Evolutionary conservation across 2,888 invertebrate species (phyloP), one percentile per base, ranked within the genome.

Genomic region (Gerris lacustris): DNA sequence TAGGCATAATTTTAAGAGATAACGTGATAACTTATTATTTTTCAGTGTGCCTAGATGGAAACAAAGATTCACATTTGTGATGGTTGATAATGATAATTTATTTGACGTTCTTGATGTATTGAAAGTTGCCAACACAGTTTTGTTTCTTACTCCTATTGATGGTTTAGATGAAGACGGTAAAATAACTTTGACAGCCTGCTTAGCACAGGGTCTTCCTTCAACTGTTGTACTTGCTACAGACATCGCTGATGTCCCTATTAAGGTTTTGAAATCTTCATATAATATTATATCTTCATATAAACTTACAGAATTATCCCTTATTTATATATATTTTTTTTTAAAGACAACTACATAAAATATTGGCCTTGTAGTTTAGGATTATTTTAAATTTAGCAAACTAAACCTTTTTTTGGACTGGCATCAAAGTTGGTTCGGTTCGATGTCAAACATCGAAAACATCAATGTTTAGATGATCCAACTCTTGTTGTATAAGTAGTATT

Each of bases 131-230:
- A 95, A 96, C 79, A 91, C 91, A 2, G 86, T 92, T 2, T 78
- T 97, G 5, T 87, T 94, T 79, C 80, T 96, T 7, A 84, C 91
- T 66, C 91, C 92, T 0, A 88, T 90, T 0, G 79, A 80, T 75
- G 84, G 84, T 9, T 82, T 86, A 70, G 93, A 94, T 79, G 85
- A 86, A 73, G 90, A 88, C 87, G 94, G 93, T 0, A 87, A 89
- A 75, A 86, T 87, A 76, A 85, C 93, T 31, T 83, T 96, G 43
- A 87, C 88, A 18, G 84, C 91, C 77, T 84, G 91, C 6, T 86
- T 92, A 79, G 90, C 92, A 4, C 96, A 97, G 80, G 89, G 89
- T 44, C 79, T 90, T 69, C 93, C 96, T 0, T 89, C 93, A 0
- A 88, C 91, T 0, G 81, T 91, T 64, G 85, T 92, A 64, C 88